These are phyloP conservation scores for Dioctria rufipes DNA, from an alignment of 2,888 invertebrate species.

Conservation along the genomic window DNA sequence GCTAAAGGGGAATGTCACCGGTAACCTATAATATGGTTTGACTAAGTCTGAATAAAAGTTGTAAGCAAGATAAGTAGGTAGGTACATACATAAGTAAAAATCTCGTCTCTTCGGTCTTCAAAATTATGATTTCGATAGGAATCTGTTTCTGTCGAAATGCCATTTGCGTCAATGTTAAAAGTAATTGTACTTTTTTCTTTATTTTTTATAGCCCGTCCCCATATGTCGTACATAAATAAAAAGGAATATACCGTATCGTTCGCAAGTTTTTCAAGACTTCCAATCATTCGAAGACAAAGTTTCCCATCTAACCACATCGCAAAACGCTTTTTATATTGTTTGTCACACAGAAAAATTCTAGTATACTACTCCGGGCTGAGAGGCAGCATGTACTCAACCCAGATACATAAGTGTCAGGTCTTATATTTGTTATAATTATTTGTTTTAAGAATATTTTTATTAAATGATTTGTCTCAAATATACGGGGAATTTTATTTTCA, in stretches of 20 bases:
- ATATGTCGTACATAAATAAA: conserved; percentile 48
- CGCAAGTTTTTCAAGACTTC: conserved; percentile 15
- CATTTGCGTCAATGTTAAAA: background rate
- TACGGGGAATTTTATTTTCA: conserved; percentile 39
- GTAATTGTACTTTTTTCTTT: conserved; percentile 31
- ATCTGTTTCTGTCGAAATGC: too few relatives aligned
- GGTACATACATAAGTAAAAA: too few relatives aligned
- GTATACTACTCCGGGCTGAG: too few relatives aligned
- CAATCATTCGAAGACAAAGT: background rate
- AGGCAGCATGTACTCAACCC: too few relatives aligned
- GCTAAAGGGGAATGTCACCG: conserved; percentile 19
- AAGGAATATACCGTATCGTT: conserved; percentile 27
- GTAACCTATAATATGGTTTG: too few relatives aligned
- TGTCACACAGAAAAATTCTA: too few relatives aligned
- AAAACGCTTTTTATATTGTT: too few relatives aligned
- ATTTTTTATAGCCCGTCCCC: conserved; percentile 43
- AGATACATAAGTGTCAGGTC: background rate
- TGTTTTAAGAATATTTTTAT: conserved; percentile 30
- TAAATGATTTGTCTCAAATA: conserved; percentile 39
- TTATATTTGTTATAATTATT: conserved; percentile 40
- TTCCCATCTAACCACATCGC: too few relatives aligned
- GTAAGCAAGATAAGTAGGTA: too few relatives aligned
- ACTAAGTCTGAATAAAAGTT: too few relatives aligned
- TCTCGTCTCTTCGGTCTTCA: too few relatives aligned
- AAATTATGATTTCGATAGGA: conserved; percentile 5